Conservation (phyloP, 2,888 invertebrate species). For the Noctua janthina region DNA sequence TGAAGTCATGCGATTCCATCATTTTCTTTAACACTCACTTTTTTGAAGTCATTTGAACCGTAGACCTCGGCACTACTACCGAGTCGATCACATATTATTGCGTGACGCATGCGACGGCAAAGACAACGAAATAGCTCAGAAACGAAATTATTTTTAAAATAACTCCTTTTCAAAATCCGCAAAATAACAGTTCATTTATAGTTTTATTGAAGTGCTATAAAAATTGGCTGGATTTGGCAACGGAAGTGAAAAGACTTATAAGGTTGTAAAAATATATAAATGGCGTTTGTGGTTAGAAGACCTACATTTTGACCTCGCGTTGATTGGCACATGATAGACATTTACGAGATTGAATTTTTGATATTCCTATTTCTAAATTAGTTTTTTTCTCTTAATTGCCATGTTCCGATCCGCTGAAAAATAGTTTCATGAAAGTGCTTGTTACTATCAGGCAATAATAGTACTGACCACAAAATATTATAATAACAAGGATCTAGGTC, state of each 20-base stretch:
- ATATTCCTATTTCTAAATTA: not conserved
- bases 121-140: not conserved
- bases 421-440: not conserved
- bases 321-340: constrained; percentile 16
- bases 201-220: constrained; percentile 18
- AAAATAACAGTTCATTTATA: constrained; percentile 45
- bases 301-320: constrained; percentile 3
- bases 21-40: not conserved
- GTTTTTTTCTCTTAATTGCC: not conserved
- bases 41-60: not conserved
- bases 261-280: not conserved
- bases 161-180: not conserved
- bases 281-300: constrained; percentile 11
- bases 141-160: not conserved
- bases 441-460: not conserved
- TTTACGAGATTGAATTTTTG: not conserved
- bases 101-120: constrained; percentile 42
- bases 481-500: not conserved
- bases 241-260: not conserved
- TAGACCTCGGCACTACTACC: not conserved
- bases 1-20: not conserved
- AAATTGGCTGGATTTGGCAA: constrained; percentile 13
- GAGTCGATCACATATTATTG: constrained; percentile 7
- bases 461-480: not conserved
- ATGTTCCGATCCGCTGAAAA: too few species aligned